These are phyloP conservation scores for Actenoides lindsayi DNA, from an alignment of 2,113 vertebrate genomes.

Conservation along the genomic window DNA sequence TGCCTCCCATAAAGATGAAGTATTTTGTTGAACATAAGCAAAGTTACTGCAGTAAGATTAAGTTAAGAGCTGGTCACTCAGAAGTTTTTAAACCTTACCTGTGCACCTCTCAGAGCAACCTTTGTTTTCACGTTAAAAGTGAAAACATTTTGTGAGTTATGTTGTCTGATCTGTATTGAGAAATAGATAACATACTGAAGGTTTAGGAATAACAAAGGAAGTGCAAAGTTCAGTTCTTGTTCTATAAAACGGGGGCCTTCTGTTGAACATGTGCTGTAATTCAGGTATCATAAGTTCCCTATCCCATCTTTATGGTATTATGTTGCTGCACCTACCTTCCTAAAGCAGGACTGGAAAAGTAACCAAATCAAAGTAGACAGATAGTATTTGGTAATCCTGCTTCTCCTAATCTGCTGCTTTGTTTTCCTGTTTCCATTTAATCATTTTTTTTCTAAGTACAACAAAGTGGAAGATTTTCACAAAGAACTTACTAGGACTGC, in stretches of 20 bases:
- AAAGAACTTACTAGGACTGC: neutral
- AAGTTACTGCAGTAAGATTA: neutral
- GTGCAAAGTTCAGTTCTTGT: neutral
- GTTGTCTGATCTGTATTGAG: neutral
- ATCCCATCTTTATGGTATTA: neutral
- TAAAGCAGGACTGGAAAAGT: neutral
- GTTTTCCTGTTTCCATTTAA: constrained; percentile 16
- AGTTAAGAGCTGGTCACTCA: neutral
- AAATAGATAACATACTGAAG: neutral
- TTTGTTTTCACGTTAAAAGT: neutral
- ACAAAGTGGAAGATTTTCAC: neutral
- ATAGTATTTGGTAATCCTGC: neutral
- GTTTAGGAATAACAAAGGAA: neutral
- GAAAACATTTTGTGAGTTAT: neutral
- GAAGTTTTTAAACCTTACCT: neutral
- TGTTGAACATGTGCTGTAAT: neutral
- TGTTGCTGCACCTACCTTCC: neutral
- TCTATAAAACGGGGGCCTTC: neutral
- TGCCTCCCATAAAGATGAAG: neutral
- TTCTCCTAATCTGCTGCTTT: neutral
- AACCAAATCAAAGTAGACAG: neutral
- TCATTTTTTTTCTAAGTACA: neutral
- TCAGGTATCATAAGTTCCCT: neutral
- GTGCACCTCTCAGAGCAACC: neutral
- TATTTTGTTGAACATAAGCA: neutral